Base-by-base conservation (phyloP, 2,113 vertebrate species). In the Strix aluco region DNA sequence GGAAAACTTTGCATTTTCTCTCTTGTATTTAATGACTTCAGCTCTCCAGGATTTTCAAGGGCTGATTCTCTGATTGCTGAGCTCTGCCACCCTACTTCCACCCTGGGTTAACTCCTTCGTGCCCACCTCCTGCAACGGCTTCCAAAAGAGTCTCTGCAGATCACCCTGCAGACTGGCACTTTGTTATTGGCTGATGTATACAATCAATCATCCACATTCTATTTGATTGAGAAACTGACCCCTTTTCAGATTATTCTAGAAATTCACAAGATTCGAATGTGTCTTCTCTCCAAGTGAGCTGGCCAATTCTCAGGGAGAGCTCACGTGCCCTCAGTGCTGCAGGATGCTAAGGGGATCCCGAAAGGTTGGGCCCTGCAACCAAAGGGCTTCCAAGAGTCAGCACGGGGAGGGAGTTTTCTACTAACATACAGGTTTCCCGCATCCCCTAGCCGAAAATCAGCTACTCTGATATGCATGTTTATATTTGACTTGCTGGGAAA, bases 81-180 rank as follows among this genome's bases (percentile, higher is more conserved):
- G 63, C 25, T 78, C 38, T 65, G 49, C 13, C 59, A 58, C 51
- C 29, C 44, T 58, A 23, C 25, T 65, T 46, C 36, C 49, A 54
- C 8, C 15, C 11, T 0, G 0, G 6, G 20, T 30, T 51, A 93
- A 46, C 13, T 29, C 40, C 46, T 61, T n/a, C 2, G 0, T 16
- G 59, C 11, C 29, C 13, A 36, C 11, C 21, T 71, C 80, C 59
- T 54, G 42, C 54, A 36, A 6, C 2, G 16, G 32, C 32, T 65
- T 27, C 80, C 65, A n/a, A 23, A 30, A 47, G 21, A 59, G 57
- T 6, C 46, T 42, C 32, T 63, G 70, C 75, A 73, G 49, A 13
- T 69, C 34, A 81, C 16, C 5, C 32, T 59, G 40, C 25, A 61
- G 20, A 29, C 27, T 36, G 34, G 10, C 29, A 79, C 17, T 40